phyloP scores from a whole-genome alignment of 2,113 vertebrate genomes.

The human (Homo sapiens) region GRCh38 chr7:93752001-93752500 shows the following conservation, averaged over 20 bases:
- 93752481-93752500: not conserved
- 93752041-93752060: not conserved
- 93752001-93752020: not conserved
- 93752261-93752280: not conserved
- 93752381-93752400: not conserved
- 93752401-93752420: not conserved
- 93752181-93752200: not conserved
- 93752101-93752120: not conserved
- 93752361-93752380: not conserved
- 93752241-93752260: not conserved
- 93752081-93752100: not conserved
- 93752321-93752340: not conserved
- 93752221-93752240: not conserved
- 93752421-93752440: not conserved
- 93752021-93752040: not conserved
- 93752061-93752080: not conserved
- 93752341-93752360: not conserved
- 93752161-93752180: not conserved
- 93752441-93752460: not conserved
- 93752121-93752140: not conserved
- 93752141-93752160: not conserved
- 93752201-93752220: not conserved
- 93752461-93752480: not conserved
- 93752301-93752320: not conserved
- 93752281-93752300: not conserved